phyloP scores from a whole-genome alignment of 2,113 vertebrate species.

The Aspiorhynchus laticeps region DNA sequence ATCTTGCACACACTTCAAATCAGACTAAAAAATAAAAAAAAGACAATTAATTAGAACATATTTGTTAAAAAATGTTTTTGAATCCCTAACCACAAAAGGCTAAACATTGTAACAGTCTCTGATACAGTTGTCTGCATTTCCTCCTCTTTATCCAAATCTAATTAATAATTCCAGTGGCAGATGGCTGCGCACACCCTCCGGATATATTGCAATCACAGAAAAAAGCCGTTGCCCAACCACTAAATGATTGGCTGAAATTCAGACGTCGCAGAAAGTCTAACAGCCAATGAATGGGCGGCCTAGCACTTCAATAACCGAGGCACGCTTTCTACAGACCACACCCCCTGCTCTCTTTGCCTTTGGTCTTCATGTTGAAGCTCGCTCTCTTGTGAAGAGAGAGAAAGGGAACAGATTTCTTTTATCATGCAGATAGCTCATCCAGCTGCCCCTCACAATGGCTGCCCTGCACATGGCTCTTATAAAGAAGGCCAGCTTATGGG shows the following conservation, averaged over 20 bases:
- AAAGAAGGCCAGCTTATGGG: slow-evolving; percentile 14
- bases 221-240: slow-evolving; percentile 23
- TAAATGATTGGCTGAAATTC: slow-evolving; percentile 48
- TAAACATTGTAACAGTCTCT: background rate
- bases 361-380: slow-evolving; percentile 67
- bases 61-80: slow-evolving; percentile 49
- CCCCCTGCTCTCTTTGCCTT: slow-evolving; percentile 39
- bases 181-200: slow-evolving; percentile 1
- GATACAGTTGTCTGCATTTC: background rate
- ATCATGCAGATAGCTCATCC: slow-evolving; percentile 77
- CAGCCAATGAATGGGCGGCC: slow-evolving; percentile 59
- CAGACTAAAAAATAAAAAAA: slow-evolving; percentile 80
- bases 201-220: slow-evolving; percentile 38
- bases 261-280: slow-evolving; percentile 46
- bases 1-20: slow-evolving; percentile 98
- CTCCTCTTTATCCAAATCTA: background rate
- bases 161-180: slow-evolving; percentile 37
- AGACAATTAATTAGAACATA: slow-evolving; percentile 47
- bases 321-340: slow-evolving; percentile 41
- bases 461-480: slow-evolving; percentile 59
- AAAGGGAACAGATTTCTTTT: slow-evolving; percentile 74
- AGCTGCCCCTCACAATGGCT: slow-evolving; percentile 76
- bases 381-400: slow-evolving; percentile 52
- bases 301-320: slow-evolving; percentile 44
- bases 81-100: background rate